Base-by-base conservation (phyloP, 1,140 invertebrate genomes). In the Scylla paramamosain region DNA sequence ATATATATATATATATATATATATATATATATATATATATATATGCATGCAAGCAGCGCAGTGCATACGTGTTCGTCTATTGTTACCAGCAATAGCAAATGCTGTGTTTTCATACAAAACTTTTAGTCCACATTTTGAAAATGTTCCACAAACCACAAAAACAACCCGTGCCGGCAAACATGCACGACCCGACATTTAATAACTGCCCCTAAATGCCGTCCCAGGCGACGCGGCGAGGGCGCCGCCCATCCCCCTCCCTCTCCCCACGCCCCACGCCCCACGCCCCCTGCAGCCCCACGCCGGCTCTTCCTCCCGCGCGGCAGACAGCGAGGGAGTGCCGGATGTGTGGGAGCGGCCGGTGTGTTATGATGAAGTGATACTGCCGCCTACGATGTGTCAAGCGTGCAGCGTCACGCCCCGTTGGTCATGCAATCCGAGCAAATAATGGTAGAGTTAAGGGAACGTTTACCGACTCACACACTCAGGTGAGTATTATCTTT, bases 381-480 rank as follows among this genome's bases (percentile, higher is more conserved):
- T 83, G 77, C n/a, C 31, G 77, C 29, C 67, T 39, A 39, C 39
- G 52, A 92, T 20, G 90, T 92, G 90, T 92, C 90, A 92, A 92
- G 90, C n/a, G n/a, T 59, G 90, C 46, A 45, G 39, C 90, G 90
- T 67, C 90, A 67, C 90, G 52, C 48, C 90, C 90, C 46, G 90
- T 48, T 92, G 67, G 67, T 82, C 90, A 39, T 92, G 90, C 29
- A 31, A 29, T 67, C 90, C 90, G 20, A 45, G 31, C 67, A 92
- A 77, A 77, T 92, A 92, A 92, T 92, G 90, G n/a, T 39, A 31
- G 46, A 59, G 90, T 67, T 59, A 52, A 59, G 67, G 32, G 90
- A 92, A 92, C 90, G 32, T 92, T 92, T 92, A 92, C 90, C 90
- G 90, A 92, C 90, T 32, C 52, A 59, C 67, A 83, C 89, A 59